Conservation (phyloP, 2,888 invertebrate species). For the Oscheius onirici region DNA sequence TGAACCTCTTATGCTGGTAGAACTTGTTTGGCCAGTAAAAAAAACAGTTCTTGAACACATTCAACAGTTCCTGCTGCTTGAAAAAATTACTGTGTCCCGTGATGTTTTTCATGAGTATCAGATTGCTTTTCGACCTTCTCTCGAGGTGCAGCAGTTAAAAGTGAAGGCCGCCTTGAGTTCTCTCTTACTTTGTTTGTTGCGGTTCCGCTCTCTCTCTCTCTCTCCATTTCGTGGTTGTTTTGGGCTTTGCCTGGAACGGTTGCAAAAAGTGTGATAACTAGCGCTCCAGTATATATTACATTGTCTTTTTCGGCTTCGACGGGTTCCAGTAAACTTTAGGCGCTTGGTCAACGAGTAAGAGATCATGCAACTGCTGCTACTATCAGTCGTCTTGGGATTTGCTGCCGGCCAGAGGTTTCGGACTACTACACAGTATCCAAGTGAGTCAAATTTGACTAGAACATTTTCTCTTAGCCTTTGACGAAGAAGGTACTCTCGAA, state of each 20-base stretch:
- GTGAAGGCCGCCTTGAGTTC: background rate
- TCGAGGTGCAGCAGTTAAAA: conserved; percentile 1
- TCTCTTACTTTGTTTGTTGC: background rate
- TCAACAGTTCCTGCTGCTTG: no score
- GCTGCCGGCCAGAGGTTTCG: background rate
- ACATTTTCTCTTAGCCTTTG: conserved; percentile 1
- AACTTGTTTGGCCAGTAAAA: no score
- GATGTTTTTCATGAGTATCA: conserved; percentile 20
- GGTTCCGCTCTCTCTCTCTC: background rate
- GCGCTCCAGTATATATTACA: conserved; percentile 5
- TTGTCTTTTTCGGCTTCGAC: background rate
- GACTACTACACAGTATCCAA: conserved; percentile 8
- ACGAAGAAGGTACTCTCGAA: conserved; percentile 18
- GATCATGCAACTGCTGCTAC: background rate
- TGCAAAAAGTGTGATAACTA: background rate
- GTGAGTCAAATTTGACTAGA: background rate
- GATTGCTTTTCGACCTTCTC: conserved; percentile 8
- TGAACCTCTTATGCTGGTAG: no score
- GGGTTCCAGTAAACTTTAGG: conserved; percentile 6
- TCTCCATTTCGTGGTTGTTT: background rate
- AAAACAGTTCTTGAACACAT: no score
- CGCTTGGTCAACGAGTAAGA: background rate
- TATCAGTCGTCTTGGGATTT: background rate
- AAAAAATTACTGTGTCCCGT: conserved; percentile 19
- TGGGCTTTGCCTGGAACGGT: background rate